Evolutionary conservation across 2,888 invertebrate species (phyloP).

Genomic region (Latheticus oryzae): DNA sequence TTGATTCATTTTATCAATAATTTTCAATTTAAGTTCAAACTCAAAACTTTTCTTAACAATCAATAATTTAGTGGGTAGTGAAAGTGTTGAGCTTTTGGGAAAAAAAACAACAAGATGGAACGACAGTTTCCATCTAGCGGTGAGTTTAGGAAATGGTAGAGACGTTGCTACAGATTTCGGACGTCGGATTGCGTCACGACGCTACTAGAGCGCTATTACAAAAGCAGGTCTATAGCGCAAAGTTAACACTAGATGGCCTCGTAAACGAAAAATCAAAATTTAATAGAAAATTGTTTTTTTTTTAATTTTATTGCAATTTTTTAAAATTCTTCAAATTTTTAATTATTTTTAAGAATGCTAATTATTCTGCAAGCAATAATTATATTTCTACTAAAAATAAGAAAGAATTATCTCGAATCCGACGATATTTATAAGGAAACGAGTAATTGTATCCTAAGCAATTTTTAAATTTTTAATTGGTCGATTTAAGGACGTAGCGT

Average conservation of each 20-base stretch:
- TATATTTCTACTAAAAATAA: slow-evolving; percentile 22
- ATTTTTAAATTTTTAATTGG: slow-evolving; percentile 29
- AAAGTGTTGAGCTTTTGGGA: slow-evolving; percentile 8
- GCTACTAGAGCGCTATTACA: slow-evolving; percentile 1
- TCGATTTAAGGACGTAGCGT: slow-evolving; percentile 11
- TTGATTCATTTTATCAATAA: slow-evolving; percentile 2
- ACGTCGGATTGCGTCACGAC: slow-evolving; percentile 30
- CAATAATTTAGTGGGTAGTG: slow-evolving; percentile 21
- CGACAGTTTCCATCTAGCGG: slow-evolving; percentile 42
- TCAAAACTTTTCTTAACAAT: too few species aligned
- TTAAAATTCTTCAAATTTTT: too few species aligned
- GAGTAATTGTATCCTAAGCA: slow-evolving; percentile 16
- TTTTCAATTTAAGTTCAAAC: slow-evolving; percentile 4
- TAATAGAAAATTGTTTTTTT: too few species aligned
- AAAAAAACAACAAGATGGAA: slow-evolving; percentile 4
- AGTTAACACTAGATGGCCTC: too few species aligned
- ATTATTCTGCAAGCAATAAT: slow-evolving; percentile 26
- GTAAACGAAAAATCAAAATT: too few species aligned
- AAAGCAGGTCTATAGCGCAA: too few species aligned
- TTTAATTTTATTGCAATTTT: too few species aligned
- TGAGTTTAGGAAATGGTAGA: slow-evolving; percentile 6
- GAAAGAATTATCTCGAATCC: slow-evolving; percentile 19
- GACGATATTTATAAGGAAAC: slow-evolving; percentile 15
- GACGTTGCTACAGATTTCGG: slow-evolving; percentile 43
- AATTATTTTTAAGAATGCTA: slow-evolving; percentile 31